These are phyloP conservation scores for Gastrophysa polygoni DNA, from an alignment of 2,888 invertebrate genomes.

Conservation along the genomic window DNA sequence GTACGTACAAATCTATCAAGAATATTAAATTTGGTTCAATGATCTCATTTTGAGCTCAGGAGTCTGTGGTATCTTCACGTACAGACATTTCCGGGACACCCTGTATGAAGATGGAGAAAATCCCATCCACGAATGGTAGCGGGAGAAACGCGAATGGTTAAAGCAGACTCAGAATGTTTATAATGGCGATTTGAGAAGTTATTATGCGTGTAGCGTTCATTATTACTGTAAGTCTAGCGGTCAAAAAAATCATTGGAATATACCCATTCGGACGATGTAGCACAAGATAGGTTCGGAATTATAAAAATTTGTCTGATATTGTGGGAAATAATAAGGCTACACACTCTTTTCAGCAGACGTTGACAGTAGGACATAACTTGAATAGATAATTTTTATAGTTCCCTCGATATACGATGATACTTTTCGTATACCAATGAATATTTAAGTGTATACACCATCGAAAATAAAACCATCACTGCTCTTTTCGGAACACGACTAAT, in stretches of 20 bases:
- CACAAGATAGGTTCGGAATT: conserved; percentile 29
- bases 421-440: too few species aligned
- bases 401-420: too few species aligned
- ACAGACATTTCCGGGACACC: too few species aligned
- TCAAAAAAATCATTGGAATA: conserved; percentile 26
- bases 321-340: conserved; percentile 17
- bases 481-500: too few species aligned
- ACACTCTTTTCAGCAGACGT: neutral
- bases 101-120: too few species aligned
- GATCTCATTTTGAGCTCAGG: too few species aligned
- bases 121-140: neutral
- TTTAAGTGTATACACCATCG: too few species aligned
- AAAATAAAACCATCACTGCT: too few species aligned
- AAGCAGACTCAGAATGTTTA: conserved; percentile 28
- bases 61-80: too few species aligned
- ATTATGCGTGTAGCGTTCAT: conserved; percentile 30
- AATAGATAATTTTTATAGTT: neutral
- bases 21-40: too few species aligned
- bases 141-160: conserved; percentile 18
- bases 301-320: conserved; percentile 21
- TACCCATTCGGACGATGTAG: conserved; percentile 27
- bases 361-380: neutral
- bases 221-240: conserved; percentile 40
- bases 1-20: too few species aligned
- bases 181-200: conserved; percentile 16